These are phyloP conservation scores for Esox masquinongy DNA, from an alignment of 2,797 vertebrate species.

Conservation along the genomic window DNA sequence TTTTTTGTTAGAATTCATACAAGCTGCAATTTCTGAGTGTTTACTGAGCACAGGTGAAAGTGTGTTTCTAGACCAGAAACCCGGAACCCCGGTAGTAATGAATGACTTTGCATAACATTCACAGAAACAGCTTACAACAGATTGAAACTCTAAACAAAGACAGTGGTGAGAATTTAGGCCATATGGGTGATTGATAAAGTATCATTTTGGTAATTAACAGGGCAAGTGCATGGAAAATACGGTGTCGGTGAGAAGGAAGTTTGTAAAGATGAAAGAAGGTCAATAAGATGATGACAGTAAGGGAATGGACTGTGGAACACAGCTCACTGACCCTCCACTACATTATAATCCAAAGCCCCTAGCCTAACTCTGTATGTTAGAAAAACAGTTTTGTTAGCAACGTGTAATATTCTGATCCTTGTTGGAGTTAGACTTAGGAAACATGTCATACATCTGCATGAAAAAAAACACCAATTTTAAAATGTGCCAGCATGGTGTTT, in stretches of 20 bases:
- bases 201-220: neutral
- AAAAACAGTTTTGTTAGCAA: conserved; percentile 41
- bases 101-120: neutral
- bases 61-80: too few relatives aligned
- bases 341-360: neutral
- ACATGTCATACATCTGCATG: conserved; percentile 42
- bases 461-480: conserved; percentile 48
- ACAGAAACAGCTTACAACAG: neutral
- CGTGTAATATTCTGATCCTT: conserved; percentile 24
- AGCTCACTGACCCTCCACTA: neutral
- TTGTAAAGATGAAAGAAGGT: conserved; percentile 56
- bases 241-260: too few relatives aligned
- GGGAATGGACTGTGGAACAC: conserved; percentile 59
- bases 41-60: too few relatives aligned
- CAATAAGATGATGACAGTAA: conserved; percentile 65
- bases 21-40: too few relatives aligned
- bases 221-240: neutral
- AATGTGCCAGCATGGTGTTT: conserved; percentile 52
- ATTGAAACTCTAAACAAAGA: neutral
- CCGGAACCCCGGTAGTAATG: neutral
- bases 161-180: neutral
- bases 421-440: conserved; percentile 46
- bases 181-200: neutral
- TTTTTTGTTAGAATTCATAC: neutral
- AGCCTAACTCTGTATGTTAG: conserved; percentile 29